Conservation (phyloP, 1,140 invertebrate species). For the Pseudomyrmex cubaensis region DNA sequence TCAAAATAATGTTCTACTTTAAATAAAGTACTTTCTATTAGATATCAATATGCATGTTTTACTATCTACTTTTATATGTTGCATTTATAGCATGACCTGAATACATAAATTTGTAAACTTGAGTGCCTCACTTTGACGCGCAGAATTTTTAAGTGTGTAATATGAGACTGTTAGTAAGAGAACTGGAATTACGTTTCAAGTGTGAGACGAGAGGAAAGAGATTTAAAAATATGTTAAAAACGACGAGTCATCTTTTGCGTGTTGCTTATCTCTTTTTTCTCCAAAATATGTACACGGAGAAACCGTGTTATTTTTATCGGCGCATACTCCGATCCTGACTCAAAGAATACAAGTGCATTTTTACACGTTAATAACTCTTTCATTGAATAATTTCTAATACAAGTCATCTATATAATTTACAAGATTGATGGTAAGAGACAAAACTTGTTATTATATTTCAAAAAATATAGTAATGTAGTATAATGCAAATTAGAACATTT, state of each 20-base stretch:
- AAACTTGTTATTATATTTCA: background rate
- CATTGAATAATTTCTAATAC: constrained; percentile 14
- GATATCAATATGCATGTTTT: background rate
- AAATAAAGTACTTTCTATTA: background rate
- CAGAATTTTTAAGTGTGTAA: background rate
- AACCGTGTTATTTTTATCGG: constrained; percentile 84
- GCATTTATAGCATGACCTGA: constrained; percentile 46
- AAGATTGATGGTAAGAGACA: background rate
- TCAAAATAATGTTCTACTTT: constrained; percentile 50
- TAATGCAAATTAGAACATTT: too few species aligned
- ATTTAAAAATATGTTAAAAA: constrained; percentile 20
- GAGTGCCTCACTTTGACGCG: background rate
- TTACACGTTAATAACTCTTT: constrained; percentile 37
- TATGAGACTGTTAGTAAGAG: background rate
- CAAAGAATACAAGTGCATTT: constrained; percentile 77
- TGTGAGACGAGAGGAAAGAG: background rate
- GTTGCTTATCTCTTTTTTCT: constrained; percentile 5
- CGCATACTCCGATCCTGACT: constrained; percentile 72
- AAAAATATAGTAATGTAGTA: background rate
- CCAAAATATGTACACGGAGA: constrained; percentile 71
- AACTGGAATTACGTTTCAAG: constrained; percentile 13
- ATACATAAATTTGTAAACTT: constrained; percentile 23
- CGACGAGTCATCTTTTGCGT: constrained; percentile 18
- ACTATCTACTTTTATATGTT: background rate
- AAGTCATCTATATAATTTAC: constrained; percentile 7